Percentiles rank a stretch among this genome's conserved stretches.
phyloP scores from a whole-genome alignment of 2,888 invertebrate genomes.

The Hypena proboscidalis region DNA sequence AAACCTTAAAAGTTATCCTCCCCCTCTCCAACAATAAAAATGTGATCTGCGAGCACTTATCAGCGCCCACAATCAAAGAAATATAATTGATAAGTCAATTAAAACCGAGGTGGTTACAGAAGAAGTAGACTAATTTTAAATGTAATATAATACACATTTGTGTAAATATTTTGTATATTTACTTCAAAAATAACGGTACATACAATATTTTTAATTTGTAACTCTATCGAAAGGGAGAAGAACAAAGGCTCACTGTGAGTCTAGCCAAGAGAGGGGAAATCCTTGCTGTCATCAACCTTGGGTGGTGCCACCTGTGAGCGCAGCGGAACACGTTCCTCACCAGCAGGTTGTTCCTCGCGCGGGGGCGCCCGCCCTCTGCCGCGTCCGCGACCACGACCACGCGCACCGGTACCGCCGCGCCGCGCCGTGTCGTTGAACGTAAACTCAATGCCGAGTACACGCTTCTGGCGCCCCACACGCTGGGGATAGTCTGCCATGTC shows the following conservation, averaged over 20 bases:
- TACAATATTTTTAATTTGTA: slow-evolving; percentile 84
- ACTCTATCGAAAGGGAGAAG: slow-evolving; percentile 81
- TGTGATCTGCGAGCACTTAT: slow-evolving; percentile 55
- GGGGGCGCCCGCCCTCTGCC: slow-evolving; percentile 74
- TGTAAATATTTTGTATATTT: slow-evolving; percentile 86
- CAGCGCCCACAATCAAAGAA: slow-evolving; percentile 29
- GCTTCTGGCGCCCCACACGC: slow-evolving; percentile 94
- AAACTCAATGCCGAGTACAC: slow-evolving; percentile 94
- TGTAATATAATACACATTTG: slow-evolving; percentile 82
- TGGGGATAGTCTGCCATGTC: slow-evolving; percentile 93
- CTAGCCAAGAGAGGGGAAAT: slow-evolving; percentile 97
- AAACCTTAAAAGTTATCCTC: slow-evolving; percentile 74
- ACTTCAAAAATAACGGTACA: slow-evolving; percentile 86
- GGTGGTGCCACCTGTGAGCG: slow-evolving; percentile 85
- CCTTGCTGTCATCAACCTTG: slow-evolving; percentile 97
- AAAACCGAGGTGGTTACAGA: slow-evolving; percentile 35
- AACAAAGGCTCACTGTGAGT: slow-evolving; percentile 71
- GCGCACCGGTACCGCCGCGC: slow-evolving; percentile 88
- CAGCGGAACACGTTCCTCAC: slow-evolving; percentile 68
- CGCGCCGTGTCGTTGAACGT: slow-evolving; percentile 93
- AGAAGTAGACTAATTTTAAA: slow-evolving; percentile 60
- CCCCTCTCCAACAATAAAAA: slow-evolving; percentile 63
- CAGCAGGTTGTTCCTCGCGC: slow-evolving; percentile 64
- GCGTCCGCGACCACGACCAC: slow-evolving; percentile 86
- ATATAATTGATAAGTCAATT: slow-evolving; percentile 36